Percentiles rank a stretch among this genome's conserved stretches.
phyloP scores from a whole-genome alignment of 2,113 vertebrate genomes.

The Etheostoma spectabile region DNA sequence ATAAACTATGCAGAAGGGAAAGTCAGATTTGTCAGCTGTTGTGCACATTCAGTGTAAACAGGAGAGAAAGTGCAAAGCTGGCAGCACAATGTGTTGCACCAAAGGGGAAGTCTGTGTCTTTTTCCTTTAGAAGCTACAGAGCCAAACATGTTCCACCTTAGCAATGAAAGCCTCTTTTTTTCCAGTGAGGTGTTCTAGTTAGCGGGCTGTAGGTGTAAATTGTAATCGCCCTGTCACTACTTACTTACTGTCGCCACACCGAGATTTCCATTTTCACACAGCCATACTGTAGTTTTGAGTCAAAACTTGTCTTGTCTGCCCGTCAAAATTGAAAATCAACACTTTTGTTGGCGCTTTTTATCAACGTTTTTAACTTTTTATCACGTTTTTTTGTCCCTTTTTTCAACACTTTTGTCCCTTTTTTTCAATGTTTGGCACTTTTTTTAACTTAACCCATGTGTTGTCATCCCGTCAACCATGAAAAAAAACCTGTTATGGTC shows the following conservation, averaged over 20 bases:
- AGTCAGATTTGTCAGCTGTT: conserved; percentile 47
- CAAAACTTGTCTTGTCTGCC: neutral
- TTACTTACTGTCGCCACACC: neutral
- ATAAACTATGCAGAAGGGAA: conserved; percentile 20
- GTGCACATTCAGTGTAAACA: conserved; percentile 30
- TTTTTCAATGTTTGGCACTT: too few species aligned
- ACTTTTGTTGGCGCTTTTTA: too few species aligned
- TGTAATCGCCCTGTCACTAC: neutral
- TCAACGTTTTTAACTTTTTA: too few species aligned
- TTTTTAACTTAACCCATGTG: too few species aligned
- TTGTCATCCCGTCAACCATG: too few species aligned
- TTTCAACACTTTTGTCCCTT: too few species aligned
- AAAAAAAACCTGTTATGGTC: too few species aligned
- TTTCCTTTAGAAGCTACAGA: neutral
- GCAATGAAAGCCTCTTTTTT: neutral
- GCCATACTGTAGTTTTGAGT: neutral
- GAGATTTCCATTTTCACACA: neutral
- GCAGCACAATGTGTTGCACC: conserved; percentile 1
- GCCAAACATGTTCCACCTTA: neutral
- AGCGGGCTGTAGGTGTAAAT: neutral
- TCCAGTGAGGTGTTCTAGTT: neutral
- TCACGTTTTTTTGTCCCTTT: too few species aligned
- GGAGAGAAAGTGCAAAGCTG: conserved; percentile 35
- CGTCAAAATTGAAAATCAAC: too few species aligned
- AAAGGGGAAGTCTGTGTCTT: neutral